Evolutionary conservation across 2,113 vertebrate species (phyloP).

Genomic region (Sinocyclocheilus rhinocerous): DNA sequence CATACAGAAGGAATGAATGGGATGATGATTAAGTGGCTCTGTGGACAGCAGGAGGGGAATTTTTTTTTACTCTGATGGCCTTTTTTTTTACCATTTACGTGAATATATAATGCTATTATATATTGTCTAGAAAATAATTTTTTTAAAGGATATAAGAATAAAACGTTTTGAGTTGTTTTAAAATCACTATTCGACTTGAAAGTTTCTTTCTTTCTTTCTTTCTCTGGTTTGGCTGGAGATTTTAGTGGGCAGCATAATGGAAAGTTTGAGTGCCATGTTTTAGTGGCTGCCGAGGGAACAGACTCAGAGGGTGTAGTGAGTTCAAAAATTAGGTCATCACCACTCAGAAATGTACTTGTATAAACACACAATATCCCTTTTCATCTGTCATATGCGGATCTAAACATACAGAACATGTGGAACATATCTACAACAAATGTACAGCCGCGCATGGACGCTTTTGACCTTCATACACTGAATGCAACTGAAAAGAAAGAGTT

Average conservation of each 20-base stretch:
- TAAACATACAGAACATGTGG: not conserved
- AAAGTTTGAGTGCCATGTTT: slow-evolving; percentile 52
- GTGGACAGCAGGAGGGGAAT: not conserved
- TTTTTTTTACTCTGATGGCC: not conserved
- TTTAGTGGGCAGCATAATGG: slow-evolving; percentile 33
- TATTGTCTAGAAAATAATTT: not conserved
- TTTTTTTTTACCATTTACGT: not conserved
- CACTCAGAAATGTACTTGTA: slow-evolving; percentile 12
- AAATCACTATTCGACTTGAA: not conserved
- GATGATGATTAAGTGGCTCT: slow-evolving; percentile 2
- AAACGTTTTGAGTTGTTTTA: not conserved
- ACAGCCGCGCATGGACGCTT: not conserved
- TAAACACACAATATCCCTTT: not conserved
- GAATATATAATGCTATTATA: not conserved
- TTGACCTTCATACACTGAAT: not conserved
- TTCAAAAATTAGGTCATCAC: slow-evolving; percentile 49
- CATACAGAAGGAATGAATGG: slow-evolving; percentile 39
- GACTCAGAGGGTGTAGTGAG: slow-evolving; percentile 38
- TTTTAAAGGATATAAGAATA: not conserved
- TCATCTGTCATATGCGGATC: not conserved
- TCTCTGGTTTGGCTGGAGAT: not conserved
- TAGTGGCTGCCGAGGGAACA: slow-evolving; percentile 6
- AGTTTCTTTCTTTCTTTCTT: not conserved
- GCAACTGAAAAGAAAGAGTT: slow-evolving; percentile 11
- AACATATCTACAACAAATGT: not conserved